Conservation (phyloP, 1,140 invertebrate genomes). For the Cyphomyrmex costatus region DNA sequence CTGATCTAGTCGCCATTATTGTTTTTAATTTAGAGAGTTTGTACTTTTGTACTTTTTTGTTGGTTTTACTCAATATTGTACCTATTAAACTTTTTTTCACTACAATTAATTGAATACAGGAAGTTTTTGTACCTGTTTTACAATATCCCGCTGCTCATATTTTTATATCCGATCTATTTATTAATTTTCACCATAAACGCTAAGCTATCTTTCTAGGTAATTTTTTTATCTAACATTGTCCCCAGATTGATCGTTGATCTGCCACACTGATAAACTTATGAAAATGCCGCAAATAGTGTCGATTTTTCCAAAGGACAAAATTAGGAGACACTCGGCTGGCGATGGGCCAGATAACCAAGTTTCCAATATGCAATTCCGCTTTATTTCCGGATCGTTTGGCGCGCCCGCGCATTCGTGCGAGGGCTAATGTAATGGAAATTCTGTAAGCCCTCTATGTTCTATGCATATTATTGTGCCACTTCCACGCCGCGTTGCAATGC, state of each 20-base stretch:
- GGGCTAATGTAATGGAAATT: conserved; percentile 83
- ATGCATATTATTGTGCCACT: conserved; percentile 83
- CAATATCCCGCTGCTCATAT: background rate
- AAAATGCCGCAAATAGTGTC: conserved; percentile 63
- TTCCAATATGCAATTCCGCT: conserved; percentile 80
- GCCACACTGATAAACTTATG: conserved; percentile 50
- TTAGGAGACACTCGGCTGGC: conserved; percentile 74
- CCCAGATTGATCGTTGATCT: conserved; percentile 27
- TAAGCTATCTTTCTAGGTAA: background rate
- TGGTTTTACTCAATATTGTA: too few relatives aligned
- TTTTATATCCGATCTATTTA: background rate
- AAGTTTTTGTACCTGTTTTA: background rate
- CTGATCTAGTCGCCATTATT: too few relatives aligned
- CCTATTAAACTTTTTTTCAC: too few relatives aligned
- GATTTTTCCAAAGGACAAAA: conserved; percentile 76
- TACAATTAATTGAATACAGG: too few relatives aligned
- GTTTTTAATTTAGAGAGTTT: too few relatives aligned
- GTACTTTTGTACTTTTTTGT: too few relatives aligned
- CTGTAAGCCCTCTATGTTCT: conserved; percentile 73
- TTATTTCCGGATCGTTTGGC: conserved; percentile 83
- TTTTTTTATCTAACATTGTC: background rate
- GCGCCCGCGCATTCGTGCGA: conserved; percentile 74
- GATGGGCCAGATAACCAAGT: conserved; percentile 70
- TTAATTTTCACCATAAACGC: background rate
- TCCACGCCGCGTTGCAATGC: conserved; percentile 73